Base-by-base conservation (phyloP, 2,888 invertebrate genomes). In the Eurois occulta region DNA sequence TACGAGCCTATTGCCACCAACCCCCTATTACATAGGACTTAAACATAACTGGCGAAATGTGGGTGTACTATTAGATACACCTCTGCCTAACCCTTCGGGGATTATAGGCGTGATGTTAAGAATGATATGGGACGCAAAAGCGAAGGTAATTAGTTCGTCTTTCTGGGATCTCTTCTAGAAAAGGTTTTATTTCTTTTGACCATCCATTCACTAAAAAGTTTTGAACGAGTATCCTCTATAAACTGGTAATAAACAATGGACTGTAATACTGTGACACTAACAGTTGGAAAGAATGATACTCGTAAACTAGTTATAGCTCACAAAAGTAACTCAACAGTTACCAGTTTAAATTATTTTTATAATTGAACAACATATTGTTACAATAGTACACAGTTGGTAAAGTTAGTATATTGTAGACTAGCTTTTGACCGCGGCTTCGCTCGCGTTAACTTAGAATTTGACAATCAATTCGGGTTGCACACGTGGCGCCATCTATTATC, bases 201-300 rank as follows among this genome's bases (percentile, higher is more conserved):
- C n/a, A n/a, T 11, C 41, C 1, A 55, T 55, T 55, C 4, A 55
- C 52, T 48, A 10, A 52, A 52, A 55, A n/a, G 55, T 13, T 55
- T 28, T 58, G 55, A 28, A 55, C 55, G 11, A 35, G 62, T 35
- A 35, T 35, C 24, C 35, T 35, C 38, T 62, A 10, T 28, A 6
- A 13, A 28, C 32, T 69, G 8, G 8, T 13, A 48, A 16, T 18
- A 8, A 35, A 52, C 8, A 62, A 48, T 6, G 32, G 18, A 10
- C 32, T 32, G 13, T 28, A 24, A 10, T 38, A 24, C 7, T 46
- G 67, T 60, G 21, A 18, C 70, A 28, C 13, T 62, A 41, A 55
- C 66, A 73, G 72, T 77, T 68, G 64, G 24, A 46, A 65, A 65
- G 66, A 41, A 77, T 65, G 70, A 77, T 75, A n/a, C n/a, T n/a